Evolutionary conservation across 1,140 invertebrate genomes (phyloP).

Genomic region (Eupeodes corollae): DNA sequence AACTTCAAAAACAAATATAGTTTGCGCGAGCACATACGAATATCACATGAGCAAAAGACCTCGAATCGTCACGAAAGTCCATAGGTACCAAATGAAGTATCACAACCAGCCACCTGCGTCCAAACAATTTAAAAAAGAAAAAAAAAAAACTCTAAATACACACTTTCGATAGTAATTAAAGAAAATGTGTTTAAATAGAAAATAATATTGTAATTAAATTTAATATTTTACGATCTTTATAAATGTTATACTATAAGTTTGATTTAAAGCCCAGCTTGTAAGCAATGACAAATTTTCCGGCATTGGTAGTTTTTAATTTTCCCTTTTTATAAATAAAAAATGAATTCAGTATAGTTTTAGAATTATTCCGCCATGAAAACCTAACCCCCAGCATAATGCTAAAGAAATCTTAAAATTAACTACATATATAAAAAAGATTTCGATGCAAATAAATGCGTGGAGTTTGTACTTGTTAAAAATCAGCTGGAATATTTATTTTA

Average conservation of each 20-base stretch:
- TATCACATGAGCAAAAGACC: conserved; percentile 35
- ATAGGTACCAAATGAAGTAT: neutral
- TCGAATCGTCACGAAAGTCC: conserved; percentile 5
- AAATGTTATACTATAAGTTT: neutral
- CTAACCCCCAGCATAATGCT: too few species aligned
- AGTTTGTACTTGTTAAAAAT: too few species aligned
- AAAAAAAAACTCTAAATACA: neutral
- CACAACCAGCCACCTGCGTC: too few species aligned
- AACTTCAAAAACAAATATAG: conserved; percentile 39
- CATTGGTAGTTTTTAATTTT: neutral
- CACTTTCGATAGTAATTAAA: neutral
- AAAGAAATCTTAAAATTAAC: too few species aligned
- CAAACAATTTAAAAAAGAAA: neutral
- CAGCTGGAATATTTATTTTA: too few species aligned
- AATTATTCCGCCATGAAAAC: too few species aligned
- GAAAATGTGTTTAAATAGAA: neutral
- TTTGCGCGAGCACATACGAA: conserved; percentile 34
- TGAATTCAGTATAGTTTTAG: too few species aligned
- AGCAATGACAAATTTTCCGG: neutral
- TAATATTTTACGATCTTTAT: neutral
- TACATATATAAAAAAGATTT: too few species aligned
- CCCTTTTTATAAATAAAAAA: too few species aligned
- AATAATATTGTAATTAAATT: neutral
- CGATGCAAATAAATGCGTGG: too few species aligned
- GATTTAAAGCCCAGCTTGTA: neutral